A percentile compares a stretch with the other conserved stretches of the same genome.
Evolutionary conservation across 1,140 invertebrate genomes (phyloP).

Genomic region (Temnothorax curvispinosus): DNA sequence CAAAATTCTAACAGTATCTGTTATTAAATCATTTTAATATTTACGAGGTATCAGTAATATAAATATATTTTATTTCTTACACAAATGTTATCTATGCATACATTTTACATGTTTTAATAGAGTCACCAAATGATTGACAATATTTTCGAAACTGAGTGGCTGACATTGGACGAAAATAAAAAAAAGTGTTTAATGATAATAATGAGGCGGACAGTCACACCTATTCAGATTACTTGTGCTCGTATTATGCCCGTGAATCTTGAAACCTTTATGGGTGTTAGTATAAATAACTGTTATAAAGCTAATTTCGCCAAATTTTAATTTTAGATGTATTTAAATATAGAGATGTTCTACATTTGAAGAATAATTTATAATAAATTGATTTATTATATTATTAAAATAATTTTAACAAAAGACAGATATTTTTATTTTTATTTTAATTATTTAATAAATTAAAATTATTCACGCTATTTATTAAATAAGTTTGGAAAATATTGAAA

Average conservation of each 20-base stretch:
- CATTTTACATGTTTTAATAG: conserved; percentile 9
- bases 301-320: too few relatives aligned
- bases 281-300: conserved; percentile 33
- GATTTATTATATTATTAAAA: not conserved
- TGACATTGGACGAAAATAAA: not conserved
- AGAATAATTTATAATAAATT: not conserved
- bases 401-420: not conserved
- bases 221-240: conserved; percentile 36
- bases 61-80: not conserved
- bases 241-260: conserved; percentile 50
- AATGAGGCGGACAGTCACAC: conserved; percentile 57
- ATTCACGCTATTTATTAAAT: not conserved
- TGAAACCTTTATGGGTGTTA: conserved; percentile 51
- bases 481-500: not conserved
- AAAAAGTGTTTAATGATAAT: conserved; percentile 33
- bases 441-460: not conserved
- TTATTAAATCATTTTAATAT: not conserved
- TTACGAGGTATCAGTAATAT: not conserved
- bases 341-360: not conserved
- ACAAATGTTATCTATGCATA: too few relatives aligned
- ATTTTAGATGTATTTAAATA: too few relatives aligned
- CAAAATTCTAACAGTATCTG: not conserved
- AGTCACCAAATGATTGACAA: not conserved
- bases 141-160: conserved; percentile 54
- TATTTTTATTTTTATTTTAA: too few relatives aligned